These are phyloP conservation scores for Diplodus puntazzo DNA, from an alignment of 2,797 vertebrate genomes.

Conservation along the genomic window DNA sequence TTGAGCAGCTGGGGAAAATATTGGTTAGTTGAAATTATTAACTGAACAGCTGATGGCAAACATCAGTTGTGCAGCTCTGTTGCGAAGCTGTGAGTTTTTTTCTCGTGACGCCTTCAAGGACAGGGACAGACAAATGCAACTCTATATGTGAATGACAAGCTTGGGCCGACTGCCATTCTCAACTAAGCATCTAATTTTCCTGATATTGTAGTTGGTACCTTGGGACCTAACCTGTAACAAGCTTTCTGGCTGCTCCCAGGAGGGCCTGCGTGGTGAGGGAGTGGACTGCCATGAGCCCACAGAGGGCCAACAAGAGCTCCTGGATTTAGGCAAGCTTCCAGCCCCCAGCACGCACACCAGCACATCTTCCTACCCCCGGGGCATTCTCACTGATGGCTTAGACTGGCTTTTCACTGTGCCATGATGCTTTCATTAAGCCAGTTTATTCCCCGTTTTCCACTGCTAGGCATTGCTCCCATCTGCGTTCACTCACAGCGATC, in stretches of 20 bases:
- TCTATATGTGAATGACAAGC: conserved; percentile 38
- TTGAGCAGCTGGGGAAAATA: conserved; percentile 42
- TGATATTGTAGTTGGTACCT: conserved; percentile 50
- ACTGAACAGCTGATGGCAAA: conserved; percentile 36
- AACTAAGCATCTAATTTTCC: conserved; percentile 60
- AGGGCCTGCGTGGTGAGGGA: conserved; percentile 55
- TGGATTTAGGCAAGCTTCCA: conserved; percentile 80
- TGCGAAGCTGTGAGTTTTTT: neutral
- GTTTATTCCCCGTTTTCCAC: conserved; percentile 85
- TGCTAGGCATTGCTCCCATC: conserved; percentile 84
- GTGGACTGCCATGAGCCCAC: conserved; percentile 60
- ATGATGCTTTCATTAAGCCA: conserved; percentile 87
- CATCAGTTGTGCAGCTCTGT: neutral
- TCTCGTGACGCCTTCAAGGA: conserved; percentile 28
- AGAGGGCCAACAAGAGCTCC: conserved; percentile 72
- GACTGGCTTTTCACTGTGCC: conserved; percentile 81
- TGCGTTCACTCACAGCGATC: conserved; percentile 78
- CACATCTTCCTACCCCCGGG: conserved; percentile 86
- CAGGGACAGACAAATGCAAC: conserved; percentile 33
- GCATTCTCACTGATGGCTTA: conserved; percentile 82
- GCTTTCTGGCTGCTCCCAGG: conserved; percentile 63
- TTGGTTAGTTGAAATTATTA: conserved; percentile 9
- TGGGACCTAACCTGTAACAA: conserved; percentile 62
- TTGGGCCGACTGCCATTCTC: conserved; percentile 47
- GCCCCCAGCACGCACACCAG: conserved; percentile 85